These are phyloP conservation scores for Apis florea DNA, from an alignment of 1,140 invertebrate genomes.

Conservation along the genomic window DNA sequence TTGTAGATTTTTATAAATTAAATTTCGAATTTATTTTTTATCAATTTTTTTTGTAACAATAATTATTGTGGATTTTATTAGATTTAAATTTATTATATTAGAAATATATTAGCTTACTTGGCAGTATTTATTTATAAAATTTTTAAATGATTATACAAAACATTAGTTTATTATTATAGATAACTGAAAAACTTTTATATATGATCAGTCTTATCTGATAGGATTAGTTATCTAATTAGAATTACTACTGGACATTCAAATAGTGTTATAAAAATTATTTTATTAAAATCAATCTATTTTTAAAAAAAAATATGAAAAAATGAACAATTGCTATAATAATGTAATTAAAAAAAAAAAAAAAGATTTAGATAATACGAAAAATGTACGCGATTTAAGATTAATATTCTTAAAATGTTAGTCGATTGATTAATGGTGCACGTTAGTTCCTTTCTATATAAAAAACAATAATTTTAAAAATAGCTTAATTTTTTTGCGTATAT, in stretches of 20 bases:
- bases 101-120: slow-evolving; percentile 8
- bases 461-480: background rate
- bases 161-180: slow-evolving; percentile 18
- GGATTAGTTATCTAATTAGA: background rate
- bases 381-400: background rate
- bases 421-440: background rate
- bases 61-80: background rate
- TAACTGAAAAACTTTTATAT: slow-evolving; percentile 4
- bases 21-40: slow-evolving; percentile 5
- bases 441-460: slow-evolving; percentile 1
- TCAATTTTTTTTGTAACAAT: background rate
- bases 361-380: slow-evolving; percentile 1
- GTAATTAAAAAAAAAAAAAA: background rate
- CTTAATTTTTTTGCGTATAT: background rate
- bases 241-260: background rate
- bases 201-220: slow-evolving; percentile 14
- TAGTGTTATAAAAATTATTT: slow-evolving; percentile 31
- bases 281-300: slow-evolving; percentile 48
- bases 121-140: slow-evolving; percentile 20
- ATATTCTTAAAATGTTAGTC: slow-evolving; percentile 9
- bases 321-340: background rate
- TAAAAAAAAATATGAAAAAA: slow-evolving; percentile 12
- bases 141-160: background rate
- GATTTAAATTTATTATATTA: background rate
- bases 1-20: background rate